Evolutionary conservation across 2,113 vertebrate genomes (phyloP).

Genomic region (Heliornis fulica): DNA sequence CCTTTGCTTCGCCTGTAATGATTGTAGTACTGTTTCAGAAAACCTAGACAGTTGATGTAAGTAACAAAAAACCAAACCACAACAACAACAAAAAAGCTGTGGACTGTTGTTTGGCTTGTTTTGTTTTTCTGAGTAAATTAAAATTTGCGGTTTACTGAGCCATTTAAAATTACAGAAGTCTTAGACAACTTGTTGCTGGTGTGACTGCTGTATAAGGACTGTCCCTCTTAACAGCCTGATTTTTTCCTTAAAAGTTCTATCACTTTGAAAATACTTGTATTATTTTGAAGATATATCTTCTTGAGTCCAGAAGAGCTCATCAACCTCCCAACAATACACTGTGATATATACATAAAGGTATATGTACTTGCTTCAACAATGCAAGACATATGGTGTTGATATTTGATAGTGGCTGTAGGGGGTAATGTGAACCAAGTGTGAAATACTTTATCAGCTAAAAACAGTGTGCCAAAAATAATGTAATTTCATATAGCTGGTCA

Average conservation of each 20-base stretch:
- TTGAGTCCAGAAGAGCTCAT: neutral
- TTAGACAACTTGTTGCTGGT: neutral
- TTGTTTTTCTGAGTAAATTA: neutral
- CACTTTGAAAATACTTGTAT: neutral
- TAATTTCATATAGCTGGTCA: neutral
- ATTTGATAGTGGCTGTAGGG: neutral
- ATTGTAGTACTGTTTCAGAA: neutral
- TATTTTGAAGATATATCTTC: neutral
- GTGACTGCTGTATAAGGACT: neutral
- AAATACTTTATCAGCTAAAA: neutral
- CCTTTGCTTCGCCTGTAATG: neutral
- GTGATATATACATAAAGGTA: neutral
- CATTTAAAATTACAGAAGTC: neutral
- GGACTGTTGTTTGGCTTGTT: neutral
- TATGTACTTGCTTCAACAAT: neutral
- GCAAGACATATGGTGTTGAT: neutral
- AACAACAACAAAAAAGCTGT: no score
- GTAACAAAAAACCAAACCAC: neutral
- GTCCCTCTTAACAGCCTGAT: neutral
- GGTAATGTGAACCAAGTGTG: neutral
- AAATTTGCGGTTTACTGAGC: neutral
- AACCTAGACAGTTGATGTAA: neutral
- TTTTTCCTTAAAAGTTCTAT: neutral
- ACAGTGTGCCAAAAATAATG: neutral
- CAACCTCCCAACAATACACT: neutral